These are phyloP conservation scores for Chaetophractus vellerosus DNA, from an alignment of 2,797 vertebrate species.

Conservation along the genomic window DNA sequence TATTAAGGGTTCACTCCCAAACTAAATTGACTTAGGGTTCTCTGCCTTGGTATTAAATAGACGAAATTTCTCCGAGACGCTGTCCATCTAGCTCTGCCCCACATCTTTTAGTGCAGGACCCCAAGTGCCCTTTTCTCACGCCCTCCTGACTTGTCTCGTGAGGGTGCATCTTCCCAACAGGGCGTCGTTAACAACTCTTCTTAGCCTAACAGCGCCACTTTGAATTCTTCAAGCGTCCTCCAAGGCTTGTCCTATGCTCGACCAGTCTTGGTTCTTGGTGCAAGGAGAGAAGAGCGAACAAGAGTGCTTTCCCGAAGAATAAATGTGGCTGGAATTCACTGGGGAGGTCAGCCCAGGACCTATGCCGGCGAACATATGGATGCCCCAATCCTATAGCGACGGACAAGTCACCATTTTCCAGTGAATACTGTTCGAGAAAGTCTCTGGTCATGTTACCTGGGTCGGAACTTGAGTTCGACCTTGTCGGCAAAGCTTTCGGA, in stretches of 20 bases:
- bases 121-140: background rate
- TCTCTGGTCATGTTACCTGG: too few species aligned
- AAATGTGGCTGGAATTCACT: background rate
- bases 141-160: background rate
- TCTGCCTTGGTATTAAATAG: background rate
- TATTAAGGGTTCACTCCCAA: too few species aligned
- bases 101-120: background rate
- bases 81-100: background rate
- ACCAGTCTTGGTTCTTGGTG: background rate
- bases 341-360: background rate
- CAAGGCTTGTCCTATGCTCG: rapidly evolving
- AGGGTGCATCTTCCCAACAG: background rate
- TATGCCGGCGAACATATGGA: rapidly evolving
- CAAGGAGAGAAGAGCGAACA: background rate
- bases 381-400: background rate
- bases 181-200: background rate
- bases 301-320: background rate
- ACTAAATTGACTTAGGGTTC: background rate
- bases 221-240: background rate
- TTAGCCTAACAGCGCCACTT: background rate
- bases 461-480: background rate
- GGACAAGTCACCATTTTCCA: background rate
- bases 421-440: background rate
- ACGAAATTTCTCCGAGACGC: background rate
- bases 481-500: background rate